Base-by-base conservation (phyloP, 2,113 vertebrate species). In the Rhegmatorhina hoffmannsi region DNA sequence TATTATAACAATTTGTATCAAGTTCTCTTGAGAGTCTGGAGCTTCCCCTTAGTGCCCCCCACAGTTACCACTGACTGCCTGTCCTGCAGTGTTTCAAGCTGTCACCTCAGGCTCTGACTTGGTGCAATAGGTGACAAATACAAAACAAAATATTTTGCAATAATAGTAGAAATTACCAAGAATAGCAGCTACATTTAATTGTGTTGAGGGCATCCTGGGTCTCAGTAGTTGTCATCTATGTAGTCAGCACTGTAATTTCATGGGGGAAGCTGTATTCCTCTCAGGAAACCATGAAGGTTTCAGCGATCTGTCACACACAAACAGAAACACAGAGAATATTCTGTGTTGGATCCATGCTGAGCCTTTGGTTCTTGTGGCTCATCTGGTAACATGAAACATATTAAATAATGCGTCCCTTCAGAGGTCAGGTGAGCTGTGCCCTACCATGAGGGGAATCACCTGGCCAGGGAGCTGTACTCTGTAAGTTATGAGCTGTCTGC, bases 181-280 rank as follows among this genome's bases (percentile, higher is more conserved):
- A 73, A 13, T 21, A 50, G 16, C 28, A 84, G 15, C 17, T 38
- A 40, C 9, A 14, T 25, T 25, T 76, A 8, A 46, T 11, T 8
- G 2, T 68, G 38, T 13, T n/a, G 19, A 46, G 19, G 28, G 2
- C 23, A 55, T 49, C 25, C 18, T 34, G 9, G 6, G 5, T 62
- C 1, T 0, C 17, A 59, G 40, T 15, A 46, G 21, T 2, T 63
- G 26, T 43, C 17, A 50, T 12, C 11, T 31, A 34, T 9, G 20
- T 12, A 13, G 23, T 43, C 2, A 0, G 38, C 2, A 0, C 25
- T 56, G 44, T 29, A 12, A 20, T 73, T 87, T 88, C 33, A 23
- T 0, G 0, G 25, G 3, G 7, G 21, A 73, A 55, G 4, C 8
- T 36, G 19, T 17, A 20, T 1, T 82, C 18, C 33, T 13, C 16